These are phyloP conservation scores for Pyralis farinalis DNA, from an alignment of 2,888 invertebrate species.

Conservation along the genomic window DNA sequence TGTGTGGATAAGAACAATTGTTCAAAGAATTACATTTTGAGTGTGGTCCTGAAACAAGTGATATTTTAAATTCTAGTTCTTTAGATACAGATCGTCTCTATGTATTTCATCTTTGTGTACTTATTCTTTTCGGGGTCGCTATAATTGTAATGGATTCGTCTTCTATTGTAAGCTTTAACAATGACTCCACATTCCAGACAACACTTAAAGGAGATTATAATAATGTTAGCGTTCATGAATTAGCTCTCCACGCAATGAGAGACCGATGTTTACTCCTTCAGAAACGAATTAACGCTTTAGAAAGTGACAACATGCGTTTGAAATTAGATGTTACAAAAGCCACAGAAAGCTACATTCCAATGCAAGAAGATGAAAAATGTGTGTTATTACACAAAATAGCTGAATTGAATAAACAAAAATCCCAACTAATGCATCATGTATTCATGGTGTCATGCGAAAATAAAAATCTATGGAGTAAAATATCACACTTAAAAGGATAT, in stretches of 20 bases:
- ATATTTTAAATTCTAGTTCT: too few relatives aligned
- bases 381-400: conserved; percentile 83
- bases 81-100: too few relatives aligned
- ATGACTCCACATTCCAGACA: conserved; percentile 67
- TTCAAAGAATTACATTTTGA: too few relatives aligned
- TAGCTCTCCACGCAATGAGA: conserved; percentile 90
- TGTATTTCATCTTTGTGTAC: too few relatives aligned
- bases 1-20: too few relatives aligned
- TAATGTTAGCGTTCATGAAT: conserved; percentile 83
- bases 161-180: conserved; percentile 72
- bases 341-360: conserved; percentile 46
- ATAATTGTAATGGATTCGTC: conserved; percentile 70
- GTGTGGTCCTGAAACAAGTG: too few relatives aligned
- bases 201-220: conserved; percentile 62
- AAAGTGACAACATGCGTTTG: conserved; percentile 88
- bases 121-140: too few relatives aligned
- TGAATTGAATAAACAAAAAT: conserved; percentile 87
- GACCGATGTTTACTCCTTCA: conserved; percentile 90
- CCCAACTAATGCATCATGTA: conserved; percentile 88
- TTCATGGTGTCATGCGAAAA: conserved; percentile 92
- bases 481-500: conserved; percentile 75
- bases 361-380: conserved; percentile 69
- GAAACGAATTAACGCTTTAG: conserved; percentile 84
- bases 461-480: conserved; percentile 88
- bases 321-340: conserved; percentile 56